A percentile compares a stretch with the other conserved stretches of the same genome.
Conservation (phyloP, 2,797 vertebrate genomes). For the Sarcophilus harrisii region DNA sequence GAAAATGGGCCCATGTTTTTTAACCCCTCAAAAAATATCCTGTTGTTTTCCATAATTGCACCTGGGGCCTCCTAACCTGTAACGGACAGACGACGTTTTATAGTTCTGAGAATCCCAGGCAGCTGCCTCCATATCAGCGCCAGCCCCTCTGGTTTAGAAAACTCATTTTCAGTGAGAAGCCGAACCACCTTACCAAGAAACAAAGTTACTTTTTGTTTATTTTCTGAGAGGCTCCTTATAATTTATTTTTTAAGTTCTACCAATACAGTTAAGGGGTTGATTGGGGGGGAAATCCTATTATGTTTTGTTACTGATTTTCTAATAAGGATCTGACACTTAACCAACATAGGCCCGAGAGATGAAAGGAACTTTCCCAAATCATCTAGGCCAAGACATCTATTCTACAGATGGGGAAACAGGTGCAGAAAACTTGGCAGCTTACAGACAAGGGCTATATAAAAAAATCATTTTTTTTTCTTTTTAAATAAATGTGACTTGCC, state of each 20-base stretch:
- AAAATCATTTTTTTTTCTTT: not conserved
- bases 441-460: not conserved
- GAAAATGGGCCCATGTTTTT: not conserved
- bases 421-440: not conserved
- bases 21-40: fast-evolving
- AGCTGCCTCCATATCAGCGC: not conserved
- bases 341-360: not conserved
- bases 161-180: not conserved
- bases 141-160: not conserved
- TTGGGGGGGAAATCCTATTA: not conserved
- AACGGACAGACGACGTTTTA: not conserved
- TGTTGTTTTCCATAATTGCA: not conserved
- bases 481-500: not conserved
- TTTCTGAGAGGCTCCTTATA: not conserved
- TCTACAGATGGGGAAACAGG: not conserved
- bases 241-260: not conserved
- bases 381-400: not conserved
- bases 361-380: not conserved
- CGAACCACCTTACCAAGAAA: not conserved
- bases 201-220: not conserved
- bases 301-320: not conserved
- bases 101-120: not conserved
- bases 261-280: not conserved
- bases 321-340: not conserved
- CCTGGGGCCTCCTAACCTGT: not conserved